Evolutionary conservation across 2,797 vertebrate genomes (phyloP).

Genomic region (Morus bassanus): DNA sequence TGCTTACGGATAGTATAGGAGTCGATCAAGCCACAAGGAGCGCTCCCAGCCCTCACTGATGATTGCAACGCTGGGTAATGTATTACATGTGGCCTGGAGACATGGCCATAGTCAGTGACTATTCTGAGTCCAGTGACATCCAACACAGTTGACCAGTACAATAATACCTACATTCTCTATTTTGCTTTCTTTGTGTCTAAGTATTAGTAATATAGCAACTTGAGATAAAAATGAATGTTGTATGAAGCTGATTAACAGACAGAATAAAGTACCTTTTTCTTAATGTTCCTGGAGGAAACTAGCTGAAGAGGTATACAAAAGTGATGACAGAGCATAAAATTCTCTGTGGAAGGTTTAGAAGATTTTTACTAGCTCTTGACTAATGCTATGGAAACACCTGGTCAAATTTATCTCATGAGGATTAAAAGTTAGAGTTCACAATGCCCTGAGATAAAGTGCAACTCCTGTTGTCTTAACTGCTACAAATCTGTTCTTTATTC

Average conservation of each 20-base stretch:
- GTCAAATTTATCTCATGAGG: neutral
- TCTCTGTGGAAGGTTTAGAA: neutral
- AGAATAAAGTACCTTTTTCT: neutral
- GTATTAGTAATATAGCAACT: neutral
- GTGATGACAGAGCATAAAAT: neutral
- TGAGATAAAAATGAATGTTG: neutral
- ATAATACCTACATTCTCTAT: neutral
- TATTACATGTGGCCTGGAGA: neutral
- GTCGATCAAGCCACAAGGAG: accelerated
- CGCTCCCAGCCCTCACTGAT: neutral
- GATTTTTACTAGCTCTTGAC: neutral
- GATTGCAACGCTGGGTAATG: neutral
- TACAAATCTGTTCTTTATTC: neutral
- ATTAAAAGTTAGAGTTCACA: neutral
- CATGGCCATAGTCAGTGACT: neutral
- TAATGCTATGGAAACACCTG: neutral
- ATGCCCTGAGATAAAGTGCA: neutral
- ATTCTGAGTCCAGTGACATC: neutral
- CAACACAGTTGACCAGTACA: neutral
- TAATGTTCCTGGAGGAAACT: neutral
- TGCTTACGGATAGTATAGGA: neutral
- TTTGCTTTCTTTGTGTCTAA: neutral
- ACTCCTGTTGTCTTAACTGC: neutral
- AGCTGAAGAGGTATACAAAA: neutral
- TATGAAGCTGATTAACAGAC: neutral